A percentile compares a stretch with the other conserved stretches of the same genome.
Conservation (phyloP, 2,888 invertebrate genomes). For the Apodemia mormo region DNA sequence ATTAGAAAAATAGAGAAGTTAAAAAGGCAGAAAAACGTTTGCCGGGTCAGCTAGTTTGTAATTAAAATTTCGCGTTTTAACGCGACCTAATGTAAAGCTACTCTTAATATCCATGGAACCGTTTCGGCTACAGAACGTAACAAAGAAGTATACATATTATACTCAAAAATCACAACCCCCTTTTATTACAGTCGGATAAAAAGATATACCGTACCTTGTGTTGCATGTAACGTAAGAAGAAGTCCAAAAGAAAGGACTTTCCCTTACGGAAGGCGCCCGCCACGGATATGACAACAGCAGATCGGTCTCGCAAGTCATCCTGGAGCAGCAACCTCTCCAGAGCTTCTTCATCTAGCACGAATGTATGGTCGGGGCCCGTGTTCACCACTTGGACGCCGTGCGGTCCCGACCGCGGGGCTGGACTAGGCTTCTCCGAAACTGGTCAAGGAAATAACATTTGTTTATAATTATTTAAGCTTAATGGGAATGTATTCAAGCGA, state of each 20-base stretch:
- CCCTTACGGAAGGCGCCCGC: slow-evolving; percentile 99
- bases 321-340: slow-evolving; percentile 87
- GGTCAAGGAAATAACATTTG: not conserved
- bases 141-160: no score
- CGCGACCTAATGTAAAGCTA: no score
- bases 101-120: no score
- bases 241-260: slow-evolving; percentile 98
- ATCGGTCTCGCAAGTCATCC: slow-evolving; percentile 90
- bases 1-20: no score
- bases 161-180: no score
- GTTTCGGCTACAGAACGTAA: no score
- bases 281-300: slow-evolving; percentile 96
- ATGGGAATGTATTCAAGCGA: no score
- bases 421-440: slow-evolving; percentile 54
- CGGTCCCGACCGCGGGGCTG: slow-evolving; percentile 54
- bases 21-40: no score
- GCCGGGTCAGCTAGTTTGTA: no score
- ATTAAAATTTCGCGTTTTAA: no score
- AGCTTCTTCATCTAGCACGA: slow-evolving; percentile 92
- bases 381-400: slow-evolving; percentile 92
- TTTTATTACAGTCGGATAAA: not conserved
- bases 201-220: slow-evolving; percentile 85
- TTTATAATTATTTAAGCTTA: not conserved
- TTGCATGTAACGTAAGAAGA: slow-evolving; percentile 96
- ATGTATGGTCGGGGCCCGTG: slow-evolving; percentile 92